Percentiles rank a stretch among this genome's conserved stretches.
phyloP scores from a whole-genome alignment of 2,797 vertebrate genomes.

The Spatula clypeata region DNA sequence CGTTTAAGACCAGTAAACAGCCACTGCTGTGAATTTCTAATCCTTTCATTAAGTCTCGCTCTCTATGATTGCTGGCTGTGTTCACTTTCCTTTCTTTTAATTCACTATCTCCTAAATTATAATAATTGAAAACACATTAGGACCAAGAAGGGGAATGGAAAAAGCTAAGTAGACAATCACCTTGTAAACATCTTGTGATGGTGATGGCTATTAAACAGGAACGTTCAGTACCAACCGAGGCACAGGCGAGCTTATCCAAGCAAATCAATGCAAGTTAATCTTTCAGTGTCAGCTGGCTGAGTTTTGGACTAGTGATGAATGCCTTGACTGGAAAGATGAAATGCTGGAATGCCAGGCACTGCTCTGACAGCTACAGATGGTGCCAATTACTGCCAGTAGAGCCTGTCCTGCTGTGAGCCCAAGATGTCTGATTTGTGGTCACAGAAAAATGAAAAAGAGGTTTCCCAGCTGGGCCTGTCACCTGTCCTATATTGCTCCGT shows the following conservation, averaged over 20 bases:
- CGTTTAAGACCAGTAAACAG: constrained; percentile 37
- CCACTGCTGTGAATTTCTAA: constrained; percentile 40
- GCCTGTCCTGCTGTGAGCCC: constrained; percentile 86
- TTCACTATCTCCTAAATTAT: constrained; percentile 69
- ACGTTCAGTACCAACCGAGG: constrained; percentile 79
- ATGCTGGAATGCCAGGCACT: constrained; percentile 84
- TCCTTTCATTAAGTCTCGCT: background rate
- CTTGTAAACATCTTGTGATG: constrained; percentile 83
- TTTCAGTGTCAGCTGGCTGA: constrained; percentile 88
- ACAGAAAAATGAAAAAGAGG: constrained; percentile 84
- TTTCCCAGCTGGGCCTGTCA: constrained; percentile 85
- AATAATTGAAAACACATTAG: constrained; percentile 76
- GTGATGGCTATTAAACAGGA: constrained; percentile 83
- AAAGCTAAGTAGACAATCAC: constrained; percentile 79
- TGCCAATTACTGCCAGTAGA: constrained; percentile 91
- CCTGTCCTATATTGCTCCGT: constrained; percentile 80
- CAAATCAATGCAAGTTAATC: constrained; percentile 92
- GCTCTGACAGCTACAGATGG: constrained; percentile 92
- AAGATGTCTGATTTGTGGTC: constrained; percentile 88
- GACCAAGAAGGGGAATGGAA: constrained; percentile 54
- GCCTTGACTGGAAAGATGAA: constrained; percentile 87
- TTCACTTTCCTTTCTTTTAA: constrained; percentile 65
- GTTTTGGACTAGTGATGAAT: constrained; percentile 88
- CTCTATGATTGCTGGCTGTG: background rate
- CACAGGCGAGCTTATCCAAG: constrained; percentile 87